Percentiles rank a stretch among this genome's conserved stretches.
Conservation (phyloP, 2,113 vertebrate genomes). For the Brevimyrus niger region DNA sequence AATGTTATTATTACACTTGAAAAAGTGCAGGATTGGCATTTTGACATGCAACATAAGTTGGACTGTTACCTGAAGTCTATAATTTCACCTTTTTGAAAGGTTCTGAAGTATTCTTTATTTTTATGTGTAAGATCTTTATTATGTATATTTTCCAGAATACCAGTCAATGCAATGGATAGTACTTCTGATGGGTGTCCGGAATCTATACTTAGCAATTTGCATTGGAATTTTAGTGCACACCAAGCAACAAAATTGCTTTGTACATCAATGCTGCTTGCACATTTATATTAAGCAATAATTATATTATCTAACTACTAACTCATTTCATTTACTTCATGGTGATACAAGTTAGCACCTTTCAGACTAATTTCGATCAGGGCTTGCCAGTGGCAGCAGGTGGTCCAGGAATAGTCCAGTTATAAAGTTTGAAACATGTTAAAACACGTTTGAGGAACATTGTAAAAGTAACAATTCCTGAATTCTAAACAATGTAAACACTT, state of each 20-base stretch:
- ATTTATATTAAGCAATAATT: background rate
- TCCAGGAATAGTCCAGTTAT: background rate
- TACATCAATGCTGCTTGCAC: background rate
- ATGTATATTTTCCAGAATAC: background rate
- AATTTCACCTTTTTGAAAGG: background rate
- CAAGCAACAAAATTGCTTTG: background rate
- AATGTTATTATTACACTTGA: background rate
- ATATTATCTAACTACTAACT: background rate
- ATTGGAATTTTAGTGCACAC: background rate
- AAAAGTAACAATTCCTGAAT: background rate
- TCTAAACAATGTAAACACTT: background rate
- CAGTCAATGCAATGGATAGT: background rate
- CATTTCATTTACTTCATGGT: background rate
- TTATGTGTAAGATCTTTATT: background rate
- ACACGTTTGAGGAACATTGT: background rate
- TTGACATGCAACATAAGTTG: background rate
- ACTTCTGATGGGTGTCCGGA: background rate
- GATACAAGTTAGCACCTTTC: background rate
- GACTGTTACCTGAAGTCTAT: background rate
- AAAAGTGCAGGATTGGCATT: background rate
- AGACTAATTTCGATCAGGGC: background rate
- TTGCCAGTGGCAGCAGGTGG: background rate
- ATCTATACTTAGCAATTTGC: background rate
- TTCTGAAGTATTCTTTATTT: background rate
- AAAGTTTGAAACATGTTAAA: background rate